Percentiles rank a stretch among this genome's conserved stretches.
Conservation (phyloP, 1,140 invertebrate genomes). For the Drosophila ironensis region DNA sequence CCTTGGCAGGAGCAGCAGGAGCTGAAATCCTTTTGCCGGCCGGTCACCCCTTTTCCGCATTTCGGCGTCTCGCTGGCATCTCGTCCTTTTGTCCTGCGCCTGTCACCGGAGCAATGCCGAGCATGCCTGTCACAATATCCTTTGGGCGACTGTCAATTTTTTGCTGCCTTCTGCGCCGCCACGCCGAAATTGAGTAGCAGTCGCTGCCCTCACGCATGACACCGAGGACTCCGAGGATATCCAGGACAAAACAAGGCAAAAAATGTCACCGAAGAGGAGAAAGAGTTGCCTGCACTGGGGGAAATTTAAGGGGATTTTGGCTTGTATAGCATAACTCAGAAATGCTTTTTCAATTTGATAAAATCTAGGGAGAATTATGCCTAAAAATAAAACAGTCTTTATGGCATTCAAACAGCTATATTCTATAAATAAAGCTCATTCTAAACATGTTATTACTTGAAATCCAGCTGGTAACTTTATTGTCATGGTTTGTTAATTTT, state of each 20-base stretch:
- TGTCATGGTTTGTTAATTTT: too few species aligned
- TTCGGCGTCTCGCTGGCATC: constrained; percentile 3
- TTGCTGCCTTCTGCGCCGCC: constrained; percentile 8
- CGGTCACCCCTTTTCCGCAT: constrained; percentile 54
- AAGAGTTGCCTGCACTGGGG: constrained; percentile 5
- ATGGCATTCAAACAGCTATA: too few species aligned
- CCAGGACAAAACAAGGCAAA: constrained; percentile 23
- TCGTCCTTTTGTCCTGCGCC: constrained; percentile 56
- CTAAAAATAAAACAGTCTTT: too few species aligned
- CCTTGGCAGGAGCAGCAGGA: constrained; percentile 21
- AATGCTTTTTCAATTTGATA: too few species aligned
- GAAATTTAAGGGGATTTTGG: neutral
- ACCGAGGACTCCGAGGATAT: constrained; percentile 24
- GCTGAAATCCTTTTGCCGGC: constrained; percentile 37
- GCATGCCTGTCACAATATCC: constrained; percentile 77
- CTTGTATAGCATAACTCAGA: too few species aligned
- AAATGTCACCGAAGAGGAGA: constrained; percentile 17
- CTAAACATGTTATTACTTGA: too few species aligned
- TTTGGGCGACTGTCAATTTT: constrained; percentile 74
- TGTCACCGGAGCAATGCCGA: constrained; percentile 52
- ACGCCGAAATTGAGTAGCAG: constrained; percentile 65
- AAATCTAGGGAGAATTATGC: too few species aligned
- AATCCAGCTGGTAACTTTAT: too few species aligned
- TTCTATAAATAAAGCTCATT: too few species aligned
- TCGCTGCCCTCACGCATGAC: constrained; percentile 66